Evolutionary conservation across 1,140 invertebrate genomes (phyloP).

Genomic region (Ceratina australensis): DNA sequence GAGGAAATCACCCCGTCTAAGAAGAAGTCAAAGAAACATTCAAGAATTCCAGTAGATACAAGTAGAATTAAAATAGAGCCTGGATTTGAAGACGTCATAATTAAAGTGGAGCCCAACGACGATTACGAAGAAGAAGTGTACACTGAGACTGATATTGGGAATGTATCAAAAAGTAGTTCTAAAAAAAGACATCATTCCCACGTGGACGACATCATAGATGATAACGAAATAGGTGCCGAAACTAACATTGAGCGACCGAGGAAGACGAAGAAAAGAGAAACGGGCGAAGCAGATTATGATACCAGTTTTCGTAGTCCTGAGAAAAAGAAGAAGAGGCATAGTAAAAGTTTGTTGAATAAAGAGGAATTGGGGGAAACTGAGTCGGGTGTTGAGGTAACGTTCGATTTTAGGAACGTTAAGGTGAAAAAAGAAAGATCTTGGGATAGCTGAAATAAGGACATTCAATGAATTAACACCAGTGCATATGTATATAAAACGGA

Average conservation of each 20-base stretch:
- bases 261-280: neutral
- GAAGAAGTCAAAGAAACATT: conserved; percentile 32
- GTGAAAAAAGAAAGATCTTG: conserved; percentile 6
- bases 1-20: neutral
- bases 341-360: neutral
- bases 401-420: neutral
- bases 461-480: neutral
- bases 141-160: neutral
- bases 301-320: neutral
- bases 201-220: neutral
- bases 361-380: neutral
- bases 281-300: neutral
- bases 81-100: neutral
- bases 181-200: neutral
- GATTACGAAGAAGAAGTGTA: too few relatives aligned
- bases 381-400: neutral
- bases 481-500: conserved; percentile 7
- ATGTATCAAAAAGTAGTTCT: neutral
- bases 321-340: neutral
- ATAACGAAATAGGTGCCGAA: neutral
- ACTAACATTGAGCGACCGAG: neutral
- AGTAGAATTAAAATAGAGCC: conserved; percentile 17
- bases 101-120: conserved; percentile 7
- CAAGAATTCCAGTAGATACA: neutral
- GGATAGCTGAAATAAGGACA: conserved; percentile 8